phyloP scores from a whole-genome alignment of 2,113 vertebrate species.

The Phalacrocorax aristotelis region DNA sequence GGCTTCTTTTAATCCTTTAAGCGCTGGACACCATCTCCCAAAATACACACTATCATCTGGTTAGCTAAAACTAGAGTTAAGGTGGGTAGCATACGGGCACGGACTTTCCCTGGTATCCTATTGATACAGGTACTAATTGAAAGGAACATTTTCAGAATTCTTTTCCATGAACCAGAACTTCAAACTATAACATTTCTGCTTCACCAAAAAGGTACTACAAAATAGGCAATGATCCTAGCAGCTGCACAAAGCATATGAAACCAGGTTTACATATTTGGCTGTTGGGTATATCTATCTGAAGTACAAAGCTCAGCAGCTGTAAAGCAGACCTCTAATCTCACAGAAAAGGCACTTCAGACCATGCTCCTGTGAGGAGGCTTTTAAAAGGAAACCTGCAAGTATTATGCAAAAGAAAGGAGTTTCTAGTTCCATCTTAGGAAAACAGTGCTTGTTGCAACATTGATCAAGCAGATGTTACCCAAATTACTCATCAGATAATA shows the following conservation, averaged over 20 bases:
- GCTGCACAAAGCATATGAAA: neutral
- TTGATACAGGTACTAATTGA: conserved; percentile 9
- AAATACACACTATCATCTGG: conserved; percentile 38
- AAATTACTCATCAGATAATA: neutral
- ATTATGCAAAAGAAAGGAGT: neutral
- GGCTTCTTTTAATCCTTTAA: neutral
- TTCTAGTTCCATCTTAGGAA: neutral
- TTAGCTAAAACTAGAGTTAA: conserved; percentile 32
- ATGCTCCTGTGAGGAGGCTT: neutral
- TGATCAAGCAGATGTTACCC: neutral
- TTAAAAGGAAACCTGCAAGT: neutral
- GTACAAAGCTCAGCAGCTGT: neutral
- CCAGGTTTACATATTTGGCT: neutral
- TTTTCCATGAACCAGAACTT: neutral
- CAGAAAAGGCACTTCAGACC: neutral
- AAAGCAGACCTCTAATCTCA: neutral
- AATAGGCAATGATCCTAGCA: neutral
- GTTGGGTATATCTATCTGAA: neutral
- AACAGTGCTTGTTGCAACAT: neutral
- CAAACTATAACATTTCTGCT: neutral
- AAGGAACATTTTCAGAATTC: neutral
- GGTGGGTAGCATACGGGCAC: conserved; percentile 32
- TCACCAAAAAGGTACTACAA: neutral
- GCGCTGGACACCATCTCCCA: conserved; percentile 37
- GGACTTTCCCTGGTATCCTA: neutral